Base-by-base conservation (phyloP, 2,113 vertebrate species). In the Oncorhynchus nerka region DNA sequence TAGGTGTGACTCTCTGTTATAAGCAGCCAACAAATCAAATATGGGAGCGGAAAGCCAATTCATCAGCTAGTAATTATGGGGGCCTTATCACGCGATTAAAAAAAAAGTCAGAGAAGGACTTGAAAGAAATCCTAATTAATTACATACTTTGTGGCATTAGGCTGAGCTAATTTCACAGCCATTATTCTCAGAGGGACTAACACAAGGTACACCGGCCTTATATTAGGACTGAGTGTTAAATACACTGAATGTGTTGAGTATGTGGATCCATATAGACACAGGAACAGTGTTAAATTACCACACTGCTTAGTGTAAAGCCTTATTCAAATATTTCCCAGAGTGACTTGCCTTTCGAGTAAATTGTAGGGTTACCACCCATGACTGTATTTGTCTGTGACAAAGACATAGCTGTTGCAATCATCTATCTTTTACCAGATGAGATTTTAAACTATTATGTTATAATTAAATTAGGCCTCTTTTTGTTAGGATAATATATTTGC, bases 121-220 rank as follows among this genome's bases (percentile, higher is more conserved):
- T 26, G 30, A 49, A 57, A 70, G 55, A 24, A 73, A 68, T 73
- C 20, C 30, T 68, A 74, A 57, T 79, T 79, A 34, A 79, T 79
- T 74, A 74, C 77, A 79, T 34, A 79, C 67, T 74, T 74, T 55
- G 77, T 74, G 77, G n/a, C 72, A 74, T 74, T 59, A 74, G 51
- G 61, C 48, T 74, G 76, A 74, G 69, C 16, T 74, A 26, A 74
- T 74, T 72, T 67, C 45, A 59, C 61, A 2, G 30, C 22, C 15
- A 19, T 70, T 66, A 61, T 69, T 51, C 39, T 64, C 69, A 5
- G n/a, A 59, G 34, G 66, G 24, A 22, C 59, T 24, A 62, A 62
- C 59, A 62, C 49, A n/a, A n/a, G n/a, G 15, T 62, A 62, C n/a
- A 24, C n/a, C n/a, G 8, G 3, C 59, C 59, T n/a, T 7, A 22